Conservation (phyloP, 2,113 vertebrate species). For the Mirounga angustirostris region DNA sequence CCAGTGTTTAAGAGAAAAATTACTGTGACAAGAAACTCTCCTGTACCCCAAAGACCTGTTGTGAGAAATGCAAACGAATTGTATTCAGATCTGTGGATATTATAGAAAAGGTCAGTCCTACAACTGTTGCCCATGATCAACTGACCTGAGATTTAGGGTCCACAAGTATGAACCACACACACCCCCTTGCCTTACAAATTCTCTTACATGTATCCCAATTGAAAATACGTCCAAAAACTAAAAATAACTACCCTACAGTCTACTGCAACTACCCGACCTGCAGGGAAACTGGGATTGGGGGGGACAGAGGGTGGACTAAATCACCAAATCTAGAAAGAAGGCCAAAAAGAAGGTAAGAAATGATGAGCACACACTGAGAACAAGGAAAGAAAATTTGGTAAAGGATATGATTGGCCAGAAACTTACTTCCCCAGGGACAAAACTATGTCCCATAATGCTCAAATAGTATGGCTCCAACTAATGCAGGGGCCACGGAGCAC, state of each 20-base stretch:
- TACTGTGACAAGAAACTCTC: slow-evolving; percentile 19
- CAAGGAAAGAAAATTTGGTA: not conserved
- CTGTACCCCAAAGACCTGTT: not conserved
- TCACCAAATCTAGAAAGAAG: not conserved
- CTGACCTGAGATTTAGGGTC: not conserved
- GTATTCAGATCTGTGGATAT: not conserved
- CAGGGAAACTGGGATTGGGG: not conserved
- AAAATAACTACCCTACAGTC: not conserved
- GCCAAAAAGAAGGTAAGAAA: not conserved
- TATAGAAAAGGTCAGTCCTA: not conserved
- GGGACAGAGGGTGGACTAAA: not conserved
- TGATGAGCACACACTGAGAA: not conserved
- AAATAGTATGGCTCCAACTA: not conserved
- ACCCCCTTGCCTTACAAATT: not conserved
- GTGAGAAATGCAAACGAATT: not conserved
- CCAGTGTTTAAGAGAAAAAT: not conserved
- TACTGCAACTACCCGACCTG: not conserved
- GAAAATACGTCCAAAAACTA: not conserved
- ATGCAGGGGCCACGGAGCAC: not conserved
- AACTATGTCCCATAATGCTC: not conserved
- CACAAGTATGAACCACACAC: not conserved
- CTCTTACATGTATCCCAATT: not conserved
- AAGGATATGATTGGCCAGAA: not conserved
- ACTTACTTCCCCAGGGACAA: not conserved
- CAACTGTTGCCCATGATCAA: not conserved